These are phyloP conservation scores for Herpailurus yagouaroundi DNA, from an alignment of 2,113 vertebrate species.

Conservation along the genomic window DNA sequence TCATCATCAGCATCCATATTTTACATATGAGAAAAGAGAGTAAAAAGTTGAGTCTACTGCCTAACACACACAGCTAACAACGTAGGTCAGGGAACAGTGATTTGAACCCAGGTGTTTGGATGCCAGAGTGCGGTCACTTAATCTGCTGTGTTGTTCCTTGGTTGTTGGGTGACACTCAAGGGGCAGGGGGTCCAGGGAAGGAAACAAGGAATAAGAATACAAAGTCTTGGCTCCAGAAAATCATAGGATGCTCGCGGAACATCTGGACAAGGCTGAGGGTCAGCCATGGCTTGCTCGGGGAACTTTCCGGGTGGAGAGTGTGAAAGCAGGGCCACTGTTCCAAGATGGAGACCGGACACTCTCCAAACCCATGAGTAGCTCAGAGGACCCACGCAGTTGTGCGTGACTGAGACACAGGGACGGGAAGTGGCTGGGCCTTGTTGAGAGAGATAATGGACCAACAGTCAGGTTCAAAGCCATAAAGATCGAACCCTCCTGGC, in stretches of 20 bases:
- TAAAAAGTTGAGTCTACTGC: neutral
- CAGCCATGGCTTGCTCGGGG: too few species aligned
- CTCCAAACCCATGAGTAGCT: neutral
- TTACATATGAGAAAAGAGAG: neutral
- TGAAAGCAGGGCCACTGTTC: neutral
- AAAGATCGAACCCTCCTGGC: neutral
- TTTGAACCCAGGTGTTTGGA: neutral
- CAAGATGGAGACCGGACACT: neutral
- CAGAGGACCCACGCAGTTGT: neutral
- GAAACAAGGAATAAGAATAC: neutral
- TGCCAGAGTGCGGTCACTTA: neutral
- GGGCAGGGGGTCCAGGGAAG: neutral
- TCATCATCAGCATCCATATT: neutral
- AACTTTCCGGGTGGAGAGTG: neutral
- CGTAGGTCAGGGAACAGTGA: neutral
- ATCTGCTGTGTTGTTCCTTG: neutral
- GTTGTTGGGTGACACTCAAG: too few species aligned
- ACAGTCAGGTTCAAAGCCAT: neutral
- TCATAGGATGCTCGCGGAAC: neutral
- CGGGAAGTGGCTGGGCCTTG: neutral
- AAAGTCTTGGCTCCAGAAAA: neutral
- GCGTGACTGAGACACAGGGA: neutral
- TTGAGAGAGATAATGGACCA: neutral
- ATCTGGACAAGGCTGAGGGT: neutral
- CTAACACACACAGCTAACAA: neutral